Conservation (phyloP, 2,113 vertebrate species). For the Erythrolamprus reginae region DNA sequence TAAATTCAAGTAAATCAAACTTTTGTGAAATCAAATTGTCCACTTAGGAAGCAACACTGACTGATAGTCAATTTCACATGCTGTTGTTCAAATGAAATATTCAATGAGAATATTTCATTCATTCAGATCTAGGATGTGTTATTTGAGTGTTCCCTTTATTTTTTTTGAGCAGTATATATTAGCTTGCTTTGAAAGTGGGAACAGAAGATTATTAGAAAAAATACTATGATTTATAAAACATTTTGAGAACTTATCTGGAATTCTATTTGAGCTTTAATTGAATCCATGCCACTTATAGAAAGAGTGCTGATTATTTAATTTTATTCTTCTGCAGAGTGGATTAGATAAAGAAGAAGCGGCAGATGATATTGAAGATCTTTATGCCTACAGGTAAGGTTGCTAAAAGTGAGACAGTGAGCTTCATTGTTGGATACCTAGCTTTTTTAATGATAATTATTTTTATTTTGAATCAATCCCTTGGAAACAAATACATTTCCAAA, state of each 20-base stretch:
- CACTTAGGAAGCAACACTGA: too few relatives aligned
- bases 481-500: not conserved
- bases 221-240: not conserved
- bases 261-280: slow-evolving; percentile 8
- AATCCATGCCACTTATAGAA: slow-evolving; percentile 3
- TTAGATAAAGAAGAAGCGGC: slow-evolving; percentile 68
- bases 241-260: not conserved
- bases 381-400: slow-evolving; percentile 76
- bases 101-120: too few relatives aligned
- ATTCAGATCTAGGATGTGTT: too few relatives aligned
- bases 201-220: not conserved
- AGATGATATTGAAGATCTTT: slow-evolving; percentile 82
- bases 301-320: slow-evolving; percentile 33
- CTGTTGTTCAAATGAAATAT: too few relatives aligned
- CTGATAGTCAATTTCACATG: too few relatives aligned
- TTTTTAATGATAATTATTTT: not conserved
- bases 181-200: not conserved
- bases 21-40: too few relatives aligned
- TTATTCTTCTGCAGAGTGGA: slow-evolving; percentile 61
- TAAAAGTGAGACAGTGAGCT: slow-evolving; percentile 2
- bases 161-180: too few relatives aligned
- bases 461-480: not conserved
- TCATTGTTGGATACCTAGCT: not conserved
- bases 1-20: too few relatives aligned
- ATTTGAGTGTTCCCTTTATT: too few relatives aligned